Base-by-base conservation (phyloP, 1,140 invertebrate genomes). In the Melitaea cinxia region DNA sequence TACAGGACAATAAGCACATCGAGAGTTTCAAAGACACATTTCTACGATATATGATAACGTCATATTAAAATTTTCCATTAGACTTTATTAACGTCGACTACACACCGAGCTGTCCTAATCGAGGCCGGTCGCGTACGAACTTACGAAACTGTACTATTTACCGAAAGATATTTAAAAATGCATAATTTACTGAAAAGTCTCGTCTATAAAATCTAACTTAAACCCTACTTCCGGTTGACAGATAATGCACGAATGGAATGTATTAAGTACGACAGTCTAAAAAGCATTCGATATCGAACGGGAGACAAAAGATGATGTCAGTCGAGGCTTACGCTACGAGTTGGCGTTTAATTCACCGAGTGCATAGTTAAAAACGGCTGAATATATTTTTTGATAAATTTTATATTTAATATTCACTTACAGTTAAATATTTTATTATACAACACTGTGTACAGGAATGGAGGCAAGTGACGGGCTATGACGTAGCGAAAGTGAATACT, bases 1-100 rank as follows among this genome's bases (percentile, higher is more conserved):
- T 88, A 88, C 85, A 82, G 85, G 84, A 90, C 84, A 79, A 47
- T 72, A 90, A 90, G 88, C 88, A 90, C 88, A 90, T 83, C 82
- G 75, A 90, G 85, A 90, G 66, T 85, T 89, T 85, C 80, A 88
- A 90, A 88, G 80, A 88, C 85, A 84, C 80, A 79, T 82, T 33
- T 77, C 85, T 90, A 90, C 79, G 64, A 82, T 82, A 88, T 78
- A 85, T 77, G 72, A 84, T 80, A 85, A 83, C 83, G 77, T 67
- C 77, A 75, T 76, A 77, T 75, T 76, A 68, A 80, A 72, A 72
- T 70, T 75, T 77, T 82, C 72, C 70, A 70, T 76, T 76, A 77
- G 70, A 77, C 42, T 55, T 73, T 49, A 67, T 72, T 72, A 67
- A 80, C 68, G 61, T 83, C 76, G 80, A 80, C 80, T 88, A 86